phyloP scores from a whole-genome alignment of 2,797 vertebrate species.

The Stomatorhinus walkeri region DNA sequence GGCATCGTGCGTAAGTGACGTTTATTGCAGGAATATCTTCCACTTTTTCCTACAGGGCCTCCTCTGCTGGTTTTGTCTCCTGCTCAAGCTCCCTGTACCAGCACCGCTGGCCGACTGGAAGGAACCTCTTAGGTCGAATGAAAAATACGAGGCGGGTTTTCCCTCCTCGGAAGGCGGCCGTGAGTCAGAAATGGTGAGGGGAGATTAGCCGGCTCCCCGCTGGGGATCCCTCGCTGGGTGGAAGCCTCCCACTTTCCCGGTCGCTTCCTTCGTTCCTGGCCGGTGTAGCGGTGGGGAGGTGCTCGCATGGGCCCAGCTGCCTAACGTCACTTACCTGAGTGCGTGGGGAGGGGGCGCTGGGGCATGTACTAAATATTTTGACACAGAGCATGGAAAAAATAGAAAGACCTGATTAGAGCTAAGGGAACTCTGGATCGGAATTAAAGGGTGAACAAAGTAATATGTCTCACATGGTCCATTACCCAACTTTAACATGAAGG shows the following conservation, averaged over 20 bases:
- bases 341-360: not conserved
- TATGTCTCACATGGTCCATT: not conserved
- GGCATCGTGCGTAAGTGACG: not conserved
- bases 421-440: not conserved
- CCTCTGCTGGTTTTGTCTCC: not conserved
- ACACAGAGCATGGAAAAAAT: not conserved
- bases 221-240: conserved; percentile 39
- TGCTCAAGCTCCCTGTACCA: not conserved
- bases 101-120: not conserved
- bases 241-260: conserved; percentile 5
- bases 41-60: not conserved
- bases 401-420: not conserved
- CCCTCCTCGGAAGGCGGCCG: not conserved
- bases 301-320: not conserved
- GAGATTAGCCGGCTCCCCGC: conserved; percentile 37
- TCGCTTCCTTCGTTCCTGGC: not conserved
- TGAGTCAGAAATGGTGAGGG: conserved; percentile 5
- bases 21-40: not conserved
- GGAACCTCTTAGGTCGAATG: not conserved
- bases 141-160: not conserved
- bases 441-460: not conserved
- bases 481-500: not conserved
- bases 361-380: not conserved
- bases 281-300: not conserved
- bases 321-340: not conserved